These are phyloP conservation scores for Nesoenas mayeri DNA, from an alignment of 2,113 vertebrate species.

Conservation along the genomic window DNA sequence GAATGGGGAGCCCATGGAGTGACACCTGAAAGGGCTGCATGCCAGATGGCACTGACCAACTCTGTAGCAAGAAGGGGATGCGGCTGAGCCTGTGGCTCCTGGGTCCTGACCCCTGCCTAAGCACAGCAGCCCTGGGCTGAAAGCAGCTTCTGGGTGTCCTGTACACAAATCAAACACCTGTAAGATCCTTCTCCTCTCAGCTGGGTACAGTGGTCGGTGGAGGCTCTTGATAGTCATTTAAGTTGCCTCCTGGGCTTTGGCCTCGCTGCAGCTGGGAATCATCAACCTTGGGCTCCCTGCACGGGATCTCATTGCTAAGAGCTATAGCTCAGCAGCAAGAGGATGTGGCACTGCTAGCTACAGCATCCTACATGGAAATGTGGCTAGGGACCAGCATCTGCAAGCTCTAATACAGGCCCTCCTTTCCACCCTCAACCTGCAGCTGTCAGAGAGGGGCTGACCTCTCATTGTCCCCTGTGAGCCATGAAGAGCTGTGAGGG, in stretches of 20 bases:
- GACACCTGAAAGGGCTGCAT: not conserved
- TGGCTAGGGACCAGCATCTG: not conserved
- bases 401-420: not conserved
- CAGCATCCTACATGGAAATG: not conserved
- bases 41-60: not conserved
- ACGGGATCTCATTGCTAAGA: not conserved
- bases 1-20: not conserved
- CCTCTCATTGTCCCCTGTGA: accelerated
- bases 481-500: not conserved
- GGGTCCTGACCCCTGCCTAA: no score
- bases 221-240: not conserved
- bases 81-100: not conserved
- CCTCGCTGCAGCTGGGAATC: not conserved
- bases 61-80: not conserved
- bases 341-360: not conserved
- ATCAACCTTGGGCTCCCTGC: not conserved
- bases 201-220: not conserved
- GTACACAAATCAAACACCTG: not conserved
- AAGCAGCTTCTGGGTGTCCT: not conserved
- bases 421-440: not conserved
- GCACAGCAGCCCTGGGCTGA: not conserved
- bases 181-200: not conserved
- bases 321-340: not conserved
- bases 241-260: not conserved
- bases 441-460: not conserved